Evolutionary conservation across 2,797 vertebrate genomes (phyloP).

Genomic region (Malacoraja senta): DNA sequence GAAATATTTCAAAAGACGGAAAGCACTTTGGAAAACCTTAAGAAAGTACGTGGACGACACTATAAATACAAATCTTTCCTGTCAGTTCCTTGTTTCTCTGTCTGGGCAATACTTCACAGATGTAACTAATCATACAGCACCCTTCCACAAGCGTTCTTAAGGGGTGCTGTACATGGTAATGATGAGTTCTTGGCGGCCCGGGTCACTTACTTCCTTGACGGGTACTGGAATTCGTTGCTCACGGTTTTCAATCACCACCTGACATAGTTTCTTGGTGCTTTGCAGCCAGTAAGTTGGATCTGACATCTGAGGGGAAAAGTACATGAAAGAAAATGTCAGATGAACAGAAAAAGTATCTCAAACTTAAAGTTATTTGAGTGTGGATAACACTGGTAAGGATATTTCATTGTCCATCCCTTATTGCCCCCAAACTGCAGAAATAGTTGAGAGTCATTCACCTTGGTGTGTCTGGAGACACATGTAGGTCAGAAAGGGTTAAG

Average conservation of each 20-base stretch:
- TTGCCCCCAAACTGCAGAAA: no score
- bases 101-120: neutral
- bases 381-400: no score
- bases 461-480: no score
- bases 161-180: neutral
- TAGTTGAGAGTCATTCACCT: no score
- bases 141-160: neutral
- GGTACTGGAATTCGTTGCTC: neutral
- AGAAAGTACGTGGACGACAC: no score
- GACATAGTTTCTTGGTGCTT: constrained; percentile 51
- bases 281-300: constrained; percentile 54
- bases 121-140: neutral
- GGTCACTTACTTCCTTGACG: constrained; percentile 9
- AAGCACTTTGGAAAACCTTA: no score
- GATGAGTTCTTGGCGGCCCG: neutral
- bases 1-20: no score
- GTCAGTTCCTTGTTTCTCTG: neutral
- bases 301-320: constrained; percentile 45
- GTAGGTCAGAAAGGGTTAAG: no score
- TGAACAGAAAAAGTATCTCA: neutral
- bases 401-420: no score
- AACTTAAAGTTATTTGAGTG: no score
- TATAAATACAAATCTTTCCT: no score
- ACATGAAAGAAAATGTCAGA: neutral
- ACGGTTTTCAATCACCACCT: constrained; percentile 48